Base-by-base conservation (phyloP, 1,140 invertebrate species). In the Saccostrea cuccullata region DNA sequence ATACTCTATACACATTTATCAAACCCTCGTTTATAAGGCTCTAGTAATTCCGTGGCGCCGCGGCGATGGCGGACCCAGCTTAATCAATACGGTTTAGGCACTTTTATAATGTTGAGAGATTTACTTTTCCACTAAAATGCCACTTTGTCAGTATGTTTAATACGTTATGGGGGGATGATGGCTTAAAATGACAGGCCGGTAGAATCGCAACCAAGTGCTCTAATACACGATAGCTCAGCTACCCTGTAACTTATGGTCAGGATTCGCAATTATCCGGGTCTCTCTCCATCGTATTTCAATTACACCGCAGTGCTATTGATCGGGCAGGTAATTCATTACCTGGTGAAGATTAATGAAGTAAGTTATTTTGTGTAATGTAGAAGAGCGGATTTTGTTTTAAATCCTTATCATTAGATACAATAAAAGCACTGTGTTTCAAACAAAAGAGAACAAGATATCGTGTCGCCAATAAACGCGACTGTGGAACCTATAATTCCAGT, bases 101-200 rank as follows among this genome's bases (percentile, higher is more conserved):
- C 89, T 85, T 89, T 87, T 89, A 87, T 89, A 85, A 85, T 87
- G 82, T 86, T 47, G 36, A 89, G 89, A 87, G 89, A 82, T 89
- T 86, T 83, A 87, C 84, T 87, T 89, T 89, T 89, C 89, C 84
- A 85, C 86, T 89, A 87, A 89, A 89, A 89, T 89, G 89, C 82
- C 89, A 89, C 86, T 89, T 89, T 89, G 89, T 89, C 89, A 89
- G 82, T 73, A 87, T 89, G 64, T 89, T 89, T 85, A 87, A 89
- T 89, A 87, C 89, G 87, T 89, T 89, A 89, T 86, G 30, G 26
- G 84, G 55, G 84, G 86, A 85, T 87, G 82, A 73, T 58, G 85
- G 89, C 86, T 89, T 89, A 89, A 89, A 85, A 89, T 87, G 56
- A 64, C 82, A 87, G n/a, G 15, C 47, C 47, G 64, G 87, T 77